Percentiles rank a stretch among this genome's conserved stretches.
Evolutionary conservation across 2,797 vertebrate genomes (phyloP).

Genomic region (Helicolenus hilgendorfi): DNA sequence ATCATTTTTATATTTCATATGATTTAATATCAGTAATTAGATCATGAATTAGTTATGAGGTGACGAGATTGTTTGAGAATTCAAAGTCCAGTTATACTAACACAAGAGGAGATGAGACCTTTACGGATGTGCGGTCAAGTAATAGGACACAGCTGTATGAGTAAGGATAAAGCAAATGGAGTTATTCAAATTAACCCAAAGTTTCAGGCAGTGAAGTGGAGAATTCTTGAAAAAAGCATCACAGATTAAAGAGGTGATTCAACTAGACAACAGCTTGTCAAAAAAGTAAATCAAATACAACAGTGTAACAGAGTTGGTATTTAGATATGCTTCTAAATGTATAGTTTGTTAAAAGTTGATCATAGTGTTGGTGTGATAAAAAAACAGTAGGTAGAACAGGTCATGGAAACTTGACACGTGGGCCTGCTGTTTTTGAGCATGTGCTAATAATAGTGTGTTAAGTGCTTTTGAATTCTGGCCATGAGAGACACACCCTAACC

Average conservation of each 20-base stretch:
- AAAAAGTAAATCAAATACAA: background rate
- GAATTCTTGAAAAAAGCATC: background rate
- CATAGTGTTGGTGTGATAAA: background rate
- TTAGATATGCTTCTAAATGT: background rate
- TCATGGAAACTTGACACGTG: conserved; percentile 69
- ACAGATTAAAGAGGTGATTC: background rate
- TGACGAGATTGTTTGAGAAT: background rate
- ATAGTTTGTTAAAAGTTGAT: background rate
- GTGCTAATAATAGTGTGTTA: conserved; percentile 88
- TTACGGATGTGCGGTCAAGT: background rate
- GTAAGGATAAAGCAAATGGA: background rate
- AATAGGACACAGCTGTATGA: background rate
- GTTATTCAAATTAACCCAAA: background rate
- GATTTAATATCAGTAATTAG: background rate
- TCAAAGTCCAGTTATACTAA: background rate
- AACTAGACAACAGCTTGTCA: background rate
- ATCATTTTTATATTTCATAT: background rate
- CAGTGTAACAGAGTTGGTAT: background rate
- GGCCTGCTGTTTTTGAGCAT: conserved; percentile 54
- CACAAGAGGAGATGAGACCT: background rate
- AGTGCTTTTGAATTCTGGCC: conserved; percentile 77
- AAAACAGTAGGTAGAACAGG: background rate
- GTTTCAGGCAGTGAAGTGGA: background rate
- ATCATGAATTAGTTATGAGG: background rate
- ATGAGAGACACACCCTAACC: conserved; percentile 84